Conservation (phyloP, 2,113 vertebrate species). For the Crocuta crocuta region DNA sequence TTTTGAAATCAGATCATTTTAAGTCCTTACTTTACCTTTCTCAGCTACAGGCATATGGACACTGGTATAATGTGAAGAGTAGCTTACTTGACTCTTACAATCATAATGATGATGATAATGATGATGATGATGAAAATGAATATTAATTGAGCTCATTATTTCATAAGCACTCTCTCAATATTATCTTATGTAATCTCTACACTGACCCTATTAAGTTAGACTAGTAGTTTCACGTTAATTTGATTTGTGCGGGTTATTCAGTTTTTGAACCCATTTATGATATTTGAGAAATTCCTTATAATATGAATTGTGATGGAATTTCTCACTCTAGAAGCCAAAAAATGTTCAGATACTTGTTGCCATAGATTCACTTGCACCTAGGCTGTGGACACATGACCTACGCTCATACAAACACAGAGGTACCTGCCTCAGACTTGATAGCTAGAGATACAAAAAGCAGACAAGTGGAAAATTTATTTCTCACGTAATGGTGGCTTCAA, state of each 20-base stretch:
- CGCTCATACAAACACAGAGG: background rate
- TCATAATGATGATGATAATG: background rate
- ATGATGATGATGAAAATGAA: background rate
- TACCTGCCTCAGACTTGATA: background rate
- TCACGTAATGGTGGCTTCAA: background rate
- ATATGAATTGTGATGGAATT: constrained; percentile 10
- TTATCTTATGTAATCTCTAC: background rate
- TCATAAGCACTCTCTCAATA: background rate
- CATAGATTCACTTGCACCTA: background rate
- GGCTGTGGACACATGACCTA: background rate
- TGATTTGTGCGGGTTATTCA: background rate
- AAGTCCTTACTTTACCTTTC: background rate
- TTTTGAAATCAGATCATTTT: constrained; percentile 4
- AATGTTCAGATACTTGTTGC: background rate
- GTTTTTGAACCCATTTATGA: background rate
- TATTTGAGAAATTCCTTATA: background rate
- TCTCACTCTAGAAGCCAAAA: background rate
- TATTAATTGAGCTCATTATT: background rate
- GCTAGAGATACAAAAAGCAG: background rate
- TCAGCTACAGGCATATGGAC: background rate
- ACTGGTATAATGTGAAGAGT: background rate
- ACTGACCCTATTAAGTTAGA: background rate
- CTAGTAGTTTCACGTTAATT: background rate
- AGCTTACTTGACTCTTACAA: background rate
- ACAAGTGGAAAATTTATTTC: background rate